Evolutionary conservation across 2,113 vertebrate genomes (phyloP).

Genomic region (Sceloporus tristichus): DNA sequence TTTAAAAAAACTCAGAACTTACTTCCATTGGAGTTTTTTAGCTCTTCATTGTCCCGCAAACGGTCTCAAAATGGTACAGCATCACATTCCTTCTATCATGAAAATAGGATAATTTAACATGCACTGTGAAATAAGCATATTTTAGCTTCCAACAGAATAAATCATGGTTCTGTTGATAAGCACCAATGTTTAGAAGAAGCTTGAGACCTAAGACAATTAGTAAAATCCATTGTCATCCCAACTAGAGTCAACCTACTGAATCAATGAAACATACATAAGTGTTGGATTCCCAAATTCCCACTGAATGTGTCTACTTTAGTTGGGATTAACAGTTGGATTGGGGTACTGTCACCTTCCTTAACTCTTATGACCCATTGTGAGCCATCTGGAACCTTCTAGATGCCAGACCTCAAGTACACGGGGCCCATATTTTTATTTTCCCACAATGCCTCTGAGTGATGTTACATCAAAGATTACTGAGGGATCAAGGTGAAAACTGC

Average conservation of each 20-base stretch:
- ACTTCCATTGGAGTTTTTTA: slow-evolving; percentile 40
- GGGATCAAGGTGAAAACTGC: background rate
- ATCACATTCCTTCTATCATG: accelerated
- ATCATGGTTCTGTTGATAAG: background rate
- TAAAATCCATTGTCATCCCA: too few relatives aligned
- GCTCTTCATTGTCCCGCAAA: accelerated
- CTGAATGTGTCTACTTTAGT: too few relatives aligned
- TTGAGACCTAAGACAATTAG: too few relatives aligned
- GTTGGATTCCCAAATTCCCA: too few relatives aligned
- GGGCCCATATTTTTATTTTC: background rate
- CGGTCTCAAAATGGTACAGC: slow-evolving; percentile 13
- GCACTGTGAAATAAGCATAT: background rate
- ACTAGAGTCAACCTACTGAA: too few relatives aligned
- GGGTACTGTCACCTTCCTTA: too few relatives aligned
- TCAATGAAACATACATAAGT: too few relatives aligned
- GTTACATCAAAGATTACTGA: background rate
- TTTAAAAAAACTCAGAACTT: slow-evolving; percentile 27
- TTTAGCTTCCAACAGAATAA: background rate
- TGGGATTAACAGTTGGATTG: too few relatives aligned
- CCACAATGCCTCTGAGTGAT: background rate
- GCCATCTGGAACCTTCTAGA: background rate
- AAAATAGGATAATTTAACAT: too few relatives aligned
- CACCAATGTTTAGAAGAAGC: too few relatives aligned
- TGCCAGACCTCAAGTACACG: background rate
- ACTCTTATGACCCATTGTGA: too few relatives aligned